These are phyloP conservation scores for Sylvilagus floridanus DNA, from an alignment of 2,797 vertebrate genomes.

Conservation along the genomic window DNA sequence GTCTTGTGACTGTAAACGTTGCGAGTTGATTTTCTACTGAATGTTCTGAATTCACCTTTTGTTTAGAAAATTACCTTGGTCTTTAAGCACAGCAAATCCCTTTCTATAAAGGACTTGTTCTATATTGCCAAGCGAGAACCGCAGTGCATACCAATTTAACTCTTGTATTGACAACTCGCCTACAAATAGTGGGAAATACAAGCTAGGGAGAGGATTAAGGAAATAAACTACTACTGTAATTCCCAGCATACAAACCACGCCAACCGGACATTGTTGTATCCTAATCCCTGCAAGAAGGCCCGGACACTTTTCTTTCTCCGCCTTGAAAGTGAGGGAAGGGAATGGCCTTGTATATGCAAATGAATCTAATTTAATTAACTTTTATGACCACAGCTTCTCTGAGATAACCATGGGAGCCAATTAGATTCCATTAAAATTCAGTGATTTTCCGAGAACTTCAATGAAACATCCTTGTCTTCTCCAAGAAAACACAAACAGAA, in stretches of 20 bases:
- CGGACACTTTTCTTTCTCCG: constrained; percentile 34
- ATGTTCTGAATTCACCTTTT: constrained; percentile 57
- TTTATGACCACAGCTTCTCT: constrained; percentile 86
- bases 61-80: constrained; percentile 57
- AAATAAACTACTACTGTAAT: constrained; percentile 41
- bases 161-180: neutral
- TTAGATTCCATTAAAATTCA: constrained; percentile 87
- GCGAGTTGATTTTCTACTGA: neutral
- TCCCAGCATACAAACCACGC: neutral
- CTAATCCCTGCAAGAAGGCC: constrained; percentile 41
- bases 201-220: constrained; percentile 65
- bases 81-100: neutral
- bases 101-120: constrained; percentile 60
- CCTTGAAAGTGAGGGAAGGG: constrained; percentile 76
- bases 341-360: constrained; percentile 86
- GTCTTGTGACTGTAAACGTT: neutral
- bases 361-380: constrained; percentile 88
- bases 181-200: constrained; percentile 31
- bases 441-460: constrained; percentile 81
- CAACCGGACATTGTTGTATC: constrained; percentile 57
- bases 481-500: constrained; percentile 23
- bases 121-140: constrained; percentile 68
- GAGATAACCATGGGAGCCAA: constrained; percentile 86
- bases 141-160: constrained; percentile 16
- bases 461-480: constrained; percentile 75